Percentiles rank a stretch among this genome's conserved stretches.
Conservation (phyloP, 2,888 invertebrate species). For the Diaphora mendica region DNA sequence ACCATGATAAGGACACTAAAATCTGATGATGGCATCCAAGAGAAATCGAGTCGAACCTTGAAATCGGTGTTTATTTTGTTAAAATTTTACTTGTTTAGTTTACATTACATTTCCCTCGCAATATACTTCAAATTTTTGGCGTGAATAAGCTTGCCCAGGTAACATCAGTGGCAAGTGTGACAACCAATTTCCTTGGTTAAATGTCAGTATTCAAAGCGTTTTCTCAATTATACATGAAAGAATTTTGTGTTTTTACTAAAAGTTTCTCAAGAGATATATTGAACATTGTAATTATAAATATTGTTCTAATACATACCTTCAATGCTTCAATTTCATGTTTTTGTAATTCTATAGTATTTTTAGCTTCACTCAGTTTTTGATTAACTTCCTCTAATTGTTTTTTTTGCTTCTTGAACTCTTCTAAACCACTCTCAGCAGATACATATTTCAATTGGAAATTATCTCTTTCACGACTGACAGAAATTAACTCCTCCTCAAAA, state of each 20-base stretch:
- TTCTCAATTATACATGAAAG: no score
- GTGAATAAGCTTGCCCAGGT: no score
- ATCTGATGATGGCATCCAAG: no score
- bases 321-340: slow-evolving; percentile 78
- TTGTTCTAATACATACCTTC: slow-evolving; percentile 62
- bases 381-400: slow-evolving; percentile 84
- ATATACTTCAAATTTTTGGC: no score
- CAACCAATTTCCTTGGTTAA: no score
- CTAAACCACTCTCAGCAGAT: slow-evolving; percentile 82
- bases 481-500: slow-evolving; percentile 80
- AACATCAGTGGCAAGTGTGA: no score
- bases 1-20: no score
- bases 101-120: no score
- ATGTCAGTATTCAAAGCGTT: no score
- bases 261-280: neutral
- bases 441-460: slow-evolving; percentile 80
- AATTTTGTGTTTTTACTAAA: neutral
- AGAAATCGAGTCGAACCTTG: no score
- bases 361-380: slow-evolving; percentile 74
- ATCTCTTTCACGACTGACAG: slow-evolving; percentile 78
- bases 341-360: slow-evolving; percentile 77
- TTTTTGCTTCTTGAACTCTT: slow-evolving; percentile 86
- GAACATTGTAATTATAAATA: neutral
- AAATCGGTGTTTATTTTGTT: no score
- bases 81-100: no score